Conservation (phyloP, 2,888 invertebrate species). For the Acanthoscelides obtectus region DNA sequence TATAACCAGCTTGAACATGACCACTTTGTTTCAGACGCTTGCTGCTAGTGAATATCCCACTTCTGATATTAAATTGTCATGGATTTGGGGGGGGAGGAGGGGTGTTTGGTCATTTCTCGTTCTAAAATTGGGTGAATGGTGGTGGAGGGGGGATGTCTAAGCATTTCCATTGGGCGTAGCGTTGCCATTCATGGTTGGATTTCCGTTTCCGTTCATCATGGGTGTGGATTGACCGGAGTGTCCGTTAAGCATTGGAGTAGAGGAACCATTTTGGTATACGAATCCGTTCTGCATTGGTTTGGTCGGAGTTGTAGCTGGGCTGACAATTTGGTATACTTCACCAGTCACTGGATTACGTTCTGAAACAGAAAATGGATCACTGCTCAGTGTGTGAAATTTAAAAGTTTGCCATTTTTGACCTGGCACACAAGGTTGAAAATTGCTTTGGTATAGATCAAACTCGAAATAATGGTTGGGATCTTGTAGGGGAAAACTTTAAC, state of each 20-base stretch:
- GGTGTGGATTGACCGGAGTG: slow-evolving; percentile 25
- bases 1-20: background rate
- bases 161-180: slow-evolving; percentile 12
- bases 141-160: slow-evolving; percentile 2
- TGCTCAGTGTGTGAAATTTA: too few relatives aligned
- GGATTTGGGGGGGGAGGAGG: background rate
- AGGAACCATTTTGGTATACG: slow-evolving; percentile 32
- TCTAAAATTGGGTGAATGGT: background rate
- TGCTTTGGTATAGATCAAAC: too few relatives aligned
- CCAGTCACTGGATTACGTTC: slow-evolving; percentile 47
- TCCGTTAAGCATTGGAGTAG: slow-evolving; percentile 32
- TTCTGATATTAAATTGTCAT: too few relatives aligned
- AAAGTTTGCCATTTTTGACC: too few relatives aligned
- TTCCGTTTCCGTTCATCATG: slow-evolving; percentile 19
- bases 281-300: slow-evolving; percentile 38
- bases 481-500: too few relatives aligned
- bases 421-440: too few relatives aligned
- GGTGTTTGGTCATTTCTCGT: background rate
- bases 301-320: slow-evolving; percentile 37
- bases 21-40: background rate
- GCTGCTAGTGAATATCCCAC: too few relatives aligned
- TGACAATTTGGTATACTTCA: slow-evolving; percentile 40
- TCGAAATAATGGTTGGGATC: too few relatives aligned
- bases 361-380: slow-evolving; percentile 27
- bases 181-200: slow-evolving; percentile 19